Base-by-base conservation (phyloP, 2,113 vertebrate species). In the Xyliphius kryptos region DNA sequence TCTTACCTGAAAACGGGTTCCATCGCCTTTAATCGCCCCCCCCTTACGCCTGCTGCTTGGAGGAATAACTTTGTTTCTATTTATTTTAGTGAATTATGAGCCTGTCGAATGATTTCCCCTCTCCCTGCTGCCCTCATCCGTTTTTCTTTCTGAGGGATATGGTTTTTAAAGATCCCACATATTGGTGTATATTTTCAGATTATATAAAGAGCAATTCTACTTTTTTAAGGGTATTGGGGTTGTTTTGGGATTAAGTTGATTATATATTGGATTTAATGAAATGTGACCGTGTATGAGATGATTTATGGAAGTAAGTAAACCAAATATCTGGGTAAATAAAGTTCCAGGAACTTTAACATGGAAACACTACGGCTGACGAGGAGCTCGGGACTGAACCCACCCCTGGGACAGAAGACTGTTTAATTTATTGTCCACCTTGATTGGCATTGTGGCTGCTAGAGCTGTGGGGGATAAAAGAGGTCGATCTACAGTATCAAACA, bases 141-240 rank as follows among this genome's bases (percentile, higher is more conserved):
- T 65, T 72, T 1, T 62, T 68, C 73, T 75, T 78, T 47, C 50
- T 75, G 72, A 68, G 32, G 69, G 76, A 66, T 74, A 63, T 76
- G 67, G 49, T 69, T 82, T 85, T 81, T 78, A 77, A 83, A 70
- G 71, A 64, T 52, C 16, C 38, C 77, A 49, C n/a, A 20, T 69
- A 12, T 79, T 77, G 81, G 73, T 86, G 83, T 88, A 84, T 76
- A 86, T 86, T 84, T 74, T 88, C 81, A 80, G 71, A 79, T 81
- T 70, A 63, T 79, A 69, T 77, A 63, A 79, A 81, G 78, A 84
- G 80, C 53, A 76, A 78, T 80, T 82, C 61, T 32, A 63, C 63
- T 53, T 66, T 68, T 67, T 69, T 66, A 55, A 64, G 58, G 67
- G 36, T 19, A 52, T 15, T 14, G 53, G 26, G 14, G 54, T 56